phyloP scores from a whole-genome alignment of 2,113 vertebrate species.

The Thinocorus orbignyianus region DNA sequence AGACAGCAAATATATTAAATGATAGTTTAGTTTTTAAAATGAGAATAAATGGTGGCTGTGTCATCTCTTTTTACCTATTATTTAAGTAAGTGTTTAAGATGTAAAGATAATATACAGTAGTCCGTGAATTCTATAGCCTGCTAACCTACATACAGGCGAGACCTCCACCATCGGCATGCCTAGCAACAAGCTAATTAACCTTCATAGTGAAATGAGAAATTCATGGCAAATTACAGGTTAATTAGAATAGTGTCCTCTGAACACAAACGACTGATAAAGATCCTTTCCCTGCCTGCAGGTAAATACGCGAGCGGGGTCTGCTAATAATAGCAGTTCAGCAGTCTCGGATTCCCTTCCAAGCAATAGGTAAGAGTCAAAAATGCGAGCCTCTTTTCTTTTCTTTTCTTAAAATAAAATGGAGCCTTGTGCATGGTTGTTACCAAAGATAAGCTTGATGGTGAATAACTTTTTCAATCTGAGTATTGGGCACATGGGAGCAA shows the following conservation, averaged over 20 bases:
- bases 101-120: neutral
- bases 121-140: neutral
- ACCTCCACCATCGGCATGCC: constrained; percentile 30
- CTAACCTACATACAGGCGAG: constrained; percentile 73
- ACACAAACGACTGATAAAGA: constrained; percentile 60
- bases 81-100: constrained; percentile 15
- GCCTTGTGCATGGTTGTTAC: neutral
- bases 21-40: neutral
- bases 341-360: constrained; percentile 86
- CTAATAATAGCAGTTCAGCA: constrained; percentile 79
- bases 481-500: neutral
- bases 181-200: constrained; percentile 82
- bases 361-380: constrained; percentile 88
- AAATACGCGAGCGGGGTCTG: constrained; percentile 89
- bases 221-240: constrained; percentile 82
- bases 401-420: neutral
- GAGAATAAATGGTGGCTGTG: neutral
- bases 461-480: neutral
- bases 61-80: neutral
- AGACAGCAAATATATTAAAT: neutral
- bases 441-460: neutral
- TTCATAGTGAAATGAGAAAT: constrained; percentile 70
- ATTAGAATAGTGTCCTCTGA: constrained; percentile 78
- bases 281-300: constrained; percentile 83
- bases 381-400: neutral